Base-by-base conservation (phyloP, 2,797 vertebrate genomes). In the Thripadectes ignobilis region DNA sequence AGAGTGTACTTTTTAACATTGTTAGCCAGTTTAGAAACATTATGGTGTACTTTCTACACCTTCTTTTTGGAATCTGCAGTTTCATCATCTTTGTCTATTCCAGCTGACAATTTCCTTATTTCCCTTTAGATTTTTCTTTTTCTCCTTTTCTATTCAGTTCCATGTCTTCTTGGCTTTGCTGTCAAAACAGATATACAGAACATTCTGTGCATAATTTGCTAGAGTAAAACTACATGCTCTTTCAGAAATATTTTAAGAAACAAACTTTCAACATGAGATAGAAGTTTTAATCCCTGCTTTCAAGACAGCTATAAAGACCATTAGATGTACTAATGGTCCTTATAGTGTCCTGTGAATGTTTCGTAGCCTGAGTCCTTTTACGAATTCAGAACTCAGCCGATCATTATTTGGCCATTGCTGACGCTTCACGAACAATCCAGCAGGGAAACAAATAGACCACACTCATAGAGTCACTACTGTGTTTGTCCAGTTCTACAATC, bases 111-210 rank as follows among this genome's bases (percentile, higher is more conserved):
- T 83, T 80, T 88, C 72, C 76, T 95, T 94, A 89, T 94, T 95
- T 91, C 63, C 95, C 73, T 95, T 95, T 96, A 68, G 29, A 43
- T 36, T 71, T 77, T 96, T 95, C 95, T 96, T 95, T 78, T 69
- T 62, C 88, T 84, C 74, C 62, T 71, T 62, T 93, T 94, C 94
- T 97, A 87, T 74, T 97, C 93, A 57, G n/a, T 96, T 95, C 97
- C 93, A 77, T 61, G 85, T 96, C 97, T 97, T 97, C 97, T 95
- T 88, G 95, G 92, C 39, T 97, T 96, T 97, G 80, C 34, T 82
- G 85, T 62, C 51, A 96, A 97, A 96, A 97, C 6, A 96, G 19
- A 94, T 8, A 71, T 1, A 88, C 2, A 68, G 11, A 74, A 71
- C 7, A 46, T n/a, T 59, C 43, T 61, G 26, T 66, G 19, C 48